Evolutionary conservation across 2,113 vertebrate genomes (phyloP).

Genomic region (human): DNA sequence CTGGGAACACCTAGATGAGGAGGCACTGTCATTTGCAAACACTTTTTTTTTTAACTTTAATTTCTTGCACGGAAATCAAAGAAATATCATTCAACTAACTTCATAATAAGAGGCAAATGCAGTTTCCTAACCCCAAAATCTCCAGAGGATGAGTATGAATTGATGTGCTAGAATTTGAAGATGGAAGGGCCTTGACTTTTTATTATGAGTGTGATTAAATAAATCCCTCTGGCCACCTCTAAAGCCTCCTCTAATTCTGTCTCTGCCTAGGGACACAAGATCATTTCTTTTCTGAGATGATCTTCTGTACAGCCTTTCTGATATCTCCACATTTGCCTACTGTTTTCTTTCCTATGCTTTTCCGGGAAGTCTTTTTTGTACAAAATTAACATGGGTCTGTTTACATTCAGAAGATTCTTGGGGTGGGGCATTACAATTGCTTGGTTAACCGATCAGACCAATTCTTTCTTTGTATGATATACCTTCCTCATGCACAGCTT

Average conservation of each 20-base stretch:
- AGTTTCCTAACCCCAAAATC: neutral
- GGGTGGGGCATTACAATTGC: neutral
- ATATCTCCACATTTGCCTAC: neutral
- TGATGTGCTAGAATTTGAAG: neutral
- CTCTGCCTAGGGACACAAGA: neutral
- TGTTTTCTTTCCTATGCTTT: neutral
- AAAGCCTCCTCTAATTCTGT: neutral
- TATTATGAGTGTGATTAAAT: neutral
- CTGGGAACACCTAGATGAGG: neutral
- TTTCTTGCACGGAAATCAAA: neutral
- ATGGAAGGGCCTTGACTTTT: neutral
- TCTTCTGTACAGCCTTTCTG: neutral
- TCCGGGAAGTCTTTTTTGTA: neutral
- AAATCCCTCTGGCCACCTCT: neutral
- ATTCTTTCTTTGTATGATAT: neutral
- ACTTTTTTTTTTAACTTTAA: neutral
- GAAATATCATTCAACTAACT: neutral
- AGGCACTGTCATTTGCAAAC: neutral
- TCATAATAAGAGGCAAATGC: neutral
- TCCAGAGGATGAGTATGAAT: neutral
- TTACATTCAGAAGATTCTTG: neutral
- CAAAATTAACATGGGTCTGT: neutral
- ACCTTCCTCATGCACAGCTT: neutral
- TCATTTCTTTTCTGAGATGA: neutral
- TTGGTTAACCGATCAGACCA: neutral